phyloP scores from a whole-genome alignment of 2,797 vertebrate species.

The Geotrypetes seraphini region DNA sequence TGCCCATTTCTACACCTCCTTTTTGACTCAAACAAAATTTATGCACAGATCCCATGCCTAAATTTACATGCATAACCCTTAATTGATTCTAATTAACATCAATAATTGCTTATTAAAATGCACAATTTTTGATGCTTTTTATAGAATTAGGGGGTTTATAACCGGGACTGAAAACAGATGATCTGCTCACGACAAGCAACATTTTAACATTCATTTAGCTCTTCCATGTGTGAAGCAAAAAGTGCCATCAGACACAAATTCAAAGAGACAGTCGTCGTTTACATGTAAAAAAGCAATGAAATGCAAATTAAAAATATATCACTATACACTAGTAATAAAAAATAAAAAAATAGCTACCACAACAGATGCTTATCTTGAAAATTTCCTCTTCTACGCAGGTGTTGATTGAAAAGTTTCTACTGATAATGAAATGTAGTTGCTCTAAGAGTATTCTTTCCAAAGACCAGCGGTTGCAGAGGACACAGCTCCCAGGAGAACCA shows the following conservation, averaged over 20 bases:
- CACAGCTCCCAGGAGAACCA: conserved; percentile 52
- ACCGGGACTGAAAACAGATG: no score
- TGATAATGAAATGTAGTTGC: conserved; percentile 20
- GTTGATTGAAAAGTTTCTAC: conserved; percentile 42
- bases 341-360: conserved; percentile 38
- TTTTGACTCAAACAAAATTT: no score
- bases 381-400: conserved; percentile 49
- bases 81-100: no score
- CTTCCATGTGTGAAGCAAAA: conserved; percentile 54
- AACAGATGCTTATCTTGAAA: conserved; percentile 38
- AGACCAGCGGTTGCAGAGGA: conserved; percentile 59
- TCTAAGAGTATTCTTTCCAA: no score
- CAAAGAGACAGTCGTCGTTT: conserved; percentile 52
- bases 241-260: conserved; percentile 31
- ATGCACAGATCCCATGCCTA: no score
- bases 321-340: conserved; percentile 37
- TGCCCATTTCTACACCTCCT: no score
- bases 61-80: no score
- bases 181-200: not conserved
- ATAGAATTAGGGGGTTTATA: no score
- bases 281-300: conserved; percentile 60
- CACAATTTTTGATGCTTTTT: no score
- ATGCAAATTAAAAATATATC: conserved; percentile 55
- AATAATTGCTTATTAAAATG: no score
- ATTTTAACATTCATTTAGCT: conserved; percentile 1